phyloP scores from a whole-genome alignment of 2,888 invertebrate genomes.

The Papilio demoleus region DNA sequence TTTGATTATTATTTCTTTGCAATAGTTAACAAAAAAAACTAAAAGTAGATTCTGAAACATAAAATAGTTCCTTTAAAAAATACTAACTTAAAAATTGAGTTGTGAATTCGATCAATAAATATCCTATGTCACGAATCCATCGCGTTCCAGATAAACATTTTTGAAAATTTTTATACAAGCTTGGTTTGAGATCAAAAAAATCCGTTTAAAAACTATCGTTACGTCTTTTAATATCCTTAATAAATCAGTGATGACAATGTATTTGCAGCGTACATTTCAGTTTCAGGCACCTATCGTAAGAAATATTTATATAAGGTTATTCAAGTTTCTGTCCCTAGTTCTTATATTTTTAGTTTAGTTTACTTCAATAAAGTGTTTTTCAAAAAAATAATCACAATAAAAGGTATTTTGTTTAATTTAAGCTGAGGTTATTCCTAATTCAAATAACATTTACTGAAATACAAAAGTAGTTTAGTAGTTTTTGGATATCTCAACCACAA shows the following conservation, averaged over 20 bases:
- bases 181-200: too few species aligned
- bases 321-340: conserved; percentile 25
- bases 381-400: conserved; percentile 27
- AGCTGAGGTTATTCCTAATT: neutral
- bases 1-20: conserved; percentile 39
- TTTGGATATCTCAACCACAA: too few species aligned
- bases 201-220: too few species aligned
- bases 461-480: too few species aligned
- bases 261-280: too few species aligned
- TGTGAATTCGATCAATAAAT: conserved; percentile 12
- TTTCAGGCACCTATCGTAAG: too few species aligned
- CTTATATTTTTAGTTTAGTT: conserved; percentile 32
- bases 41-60: neutral
- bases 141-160: conserved; percentile 33
- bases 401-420: neutral
- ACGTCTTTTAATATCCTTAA: too few species aligned
- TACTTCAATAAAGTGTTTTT: conserved; percentile 23
- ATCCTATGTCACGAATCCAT: conserved; percentile 1
- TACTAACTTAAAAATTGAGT: too few species aligned
- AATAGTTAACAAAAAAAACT: neutral
- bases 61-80: too few species aligned
- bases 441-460: neutral
- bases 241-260: too few species aligned
- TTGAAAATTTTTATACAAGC: conserved; percentile 27
- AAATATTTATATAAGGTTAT: conserved; percentile 33